phyloP scores from a whole-genome alignment of 2,888 invertebrate genomes.

The Rotaria macrura region DNA sequence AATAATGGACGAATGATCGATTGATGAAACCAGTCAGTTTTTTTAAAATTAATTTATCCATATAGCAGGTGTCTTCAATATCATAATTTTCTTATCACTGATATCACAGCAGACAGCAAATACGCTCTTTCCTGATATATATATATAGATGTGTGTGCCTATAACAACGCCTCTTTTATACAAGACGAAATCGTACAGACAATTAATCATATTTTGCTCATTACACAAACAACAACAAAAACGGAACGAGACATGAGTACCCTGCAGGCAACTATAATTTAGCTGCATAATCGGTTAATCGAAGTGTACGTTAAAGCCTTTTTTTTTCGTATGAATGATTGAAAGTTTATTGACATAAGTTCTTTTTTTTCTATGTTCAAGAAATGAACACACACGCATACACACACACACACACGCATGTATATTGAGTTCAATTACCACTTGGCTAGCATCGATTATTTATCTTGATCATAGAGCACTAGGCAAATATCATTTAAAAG shows the following conservation, averaged over 20 bases:
- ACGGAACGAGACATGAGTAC: background rate
- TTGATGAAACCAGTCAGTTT: background rate
- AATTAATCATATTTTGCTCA: background rate
- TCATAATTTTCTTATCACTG: background rate
- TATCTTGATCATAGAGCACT: conserved; percentile 12
- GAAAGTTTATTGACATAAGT: conserved; percentile 6
- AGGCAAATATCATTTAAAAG: background rate
- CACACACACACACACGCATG: background rate
- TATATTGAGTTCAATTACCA: conserved; percentile 15
- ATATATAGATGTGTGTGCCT: background rate
- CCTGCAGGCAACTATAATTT: background rate
- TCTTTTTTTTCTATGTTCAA: background rate
- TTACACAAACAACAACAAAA: background rate
- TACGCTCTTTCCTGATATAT: background rate
- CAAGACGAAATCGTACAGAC: background rate
- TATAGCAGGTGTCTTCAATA: background rate
- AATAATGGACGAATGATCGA: background rate
- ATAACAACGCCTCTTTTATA: background rate
- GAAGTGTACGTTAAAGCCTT: background rate
- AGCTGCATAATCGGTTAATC: background rate
- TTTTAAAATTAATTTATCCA: background rate
- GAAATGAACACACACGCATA: background rate
- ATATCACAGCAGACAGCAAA: background rate
- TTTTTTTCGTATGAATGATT: background rate
- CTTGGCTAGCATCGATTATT: conserved; percentile 8